phyloP scores from a whole-genome alignment of 2,888 invertebrate species.

The Acanthosepion pharaonis region DNA sequence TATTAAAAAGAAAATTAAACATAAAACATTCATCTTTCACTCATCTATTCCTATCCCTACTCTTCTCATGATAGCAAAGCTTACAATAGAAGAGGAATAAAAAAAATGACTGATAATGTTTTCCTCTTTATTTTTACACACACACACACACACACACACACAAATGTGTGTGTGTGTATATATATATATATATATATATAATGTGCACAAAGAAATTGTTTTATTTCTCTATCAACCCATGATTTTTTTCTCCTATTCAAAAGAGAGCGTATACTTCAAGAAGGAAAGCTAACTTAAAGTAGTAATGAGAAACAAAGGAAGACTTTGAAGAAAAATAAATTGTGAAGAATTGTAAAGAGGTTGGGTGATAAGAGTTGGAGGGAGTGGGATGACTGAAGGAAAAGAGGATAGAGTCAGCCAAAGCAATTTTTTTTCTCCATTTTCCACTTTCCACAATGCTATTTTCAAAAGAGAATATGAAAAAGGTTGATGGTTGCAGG shows the following conservation, averaged over 20 bases:
- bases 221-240: no score
- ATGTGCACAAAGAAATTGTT: background rate
- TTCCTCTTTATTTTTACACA: background rate
- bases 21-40: background rate
- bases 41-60: background rate
- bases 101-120: slow-evolving; percentile 24
- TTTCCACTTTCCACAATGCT: background rate
- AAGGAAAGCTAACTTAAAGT: background rate
- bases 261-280: background rate
- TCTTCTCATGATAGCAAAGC: background rate
- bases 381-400: background rate
- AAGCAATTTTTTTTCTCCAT: background rate
- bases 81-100: background rate
- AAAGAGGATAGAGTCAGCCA: background rate
- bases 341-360: background rate
- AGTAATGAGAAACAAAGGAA: background rate
- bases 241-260: background rate
- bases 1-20: background rate
- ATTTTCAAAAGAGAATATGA: background rate
- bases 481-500: background rate
- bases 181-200: background rate
- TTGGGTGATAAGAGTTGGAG: background rate
- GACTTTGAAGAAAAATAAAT: background rate
- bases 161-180: background rate
- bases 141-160: no score